Evolutionary conservation across 2,797 vertebrate genomes (phyloP), one percentile per base, ranked within the genome.

Genomic region (Sebastes goodei): DNA sequence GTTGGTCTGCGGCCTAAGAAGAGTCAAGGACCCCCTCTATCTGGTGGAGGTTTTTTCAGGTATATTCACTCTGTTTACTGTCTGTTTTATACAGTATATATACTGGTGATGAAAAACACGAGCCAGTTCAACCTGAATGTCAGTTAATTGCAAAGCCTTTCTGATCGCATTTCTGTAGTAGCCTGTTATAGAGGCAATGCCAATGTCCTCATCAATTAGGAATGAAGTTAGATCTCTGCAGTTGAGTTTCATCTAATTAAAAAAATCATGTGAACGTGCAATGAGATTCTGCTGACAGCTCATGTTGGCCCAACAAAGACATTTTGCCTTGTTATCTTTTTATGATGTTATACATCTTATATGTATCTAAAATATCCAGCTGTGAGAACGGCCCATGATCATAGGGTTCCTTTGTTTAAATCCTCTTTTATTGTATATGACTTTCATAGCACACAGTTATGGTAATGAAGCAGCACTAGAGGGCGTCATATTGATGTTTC

Each of bases 11-110:
- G 98, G 98, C 6, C 95, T 99, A 52, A 88, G 99, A 74, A 95
- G 92, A 86, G 97, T 99, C 62, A 99, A 99, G 81, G 98, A 99
- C 80, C 98, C 98, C 3, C 96, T 99, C 9, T 99, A 96, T 85
- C 81, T 99, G 75, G 94, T 97, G 10, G 93, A 97, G 0, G 93
- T 49, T 0, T 99, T 99, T 87, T 96, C 97, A 93, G 97, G 98
- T 99, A 82, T 33, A 46, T 49, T 56, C 3, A 3, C 73, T 6
- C 55, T 53, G 9, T 56, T 67, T 60, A 21, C 14, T 7, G 67
- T 38, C 53, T 52, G 10, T 74, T 62, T 23, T 32, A 9, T 32
- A 23, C 63, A 2, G 20, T 21, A 10, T 30, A 7, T 74, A 2
- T 46, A 11, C 62, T 59, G 23, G 10, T 46, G 52, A 42, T 53